Evolutionary conservation across 2,888 invertebrate species (phyloP), one percentile per base, ranked within the genome.

Genomic region (Eupithecia pulchellata): DNA sequence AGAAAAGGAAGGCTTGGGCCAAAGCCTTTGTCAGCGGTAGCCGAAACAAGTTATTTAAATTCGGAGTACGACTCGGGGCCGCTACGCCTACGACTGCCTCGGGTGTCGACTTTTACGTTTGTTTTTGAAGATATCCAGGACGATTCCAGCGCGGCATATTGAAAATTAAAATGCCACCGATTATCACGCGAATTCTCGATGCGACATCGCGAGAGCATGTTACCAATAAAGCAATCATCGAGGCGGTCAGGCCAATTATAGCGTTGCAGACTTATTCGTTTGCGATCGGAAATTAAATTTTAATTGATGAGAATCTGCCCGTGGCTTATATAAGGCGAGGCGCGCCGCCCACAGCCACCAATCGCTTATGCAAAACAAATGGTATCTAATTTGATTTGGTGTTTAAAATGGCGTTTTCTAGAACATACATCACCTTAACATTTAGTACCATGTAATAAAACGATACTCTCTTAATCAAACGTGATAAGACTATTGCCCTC

Each of bases 11-110:
- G 83, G 80, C 78, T 85, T 84, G 81, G 81, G 84, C 86, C 32
- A 20, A 47, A 70, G 90, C 86, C 88, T 89, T 89, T 86, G 91
- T 91, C 89, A 90, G 90, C 72, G 89, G 91, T 85, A 90, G 90
- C 89, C 85, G 82, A 89, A 93, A 92, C 93, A 84, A 89, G 93
- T 92, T 93, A 92, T 93, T 92, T 88, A 92, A 92, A 92, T 92
- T 87, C 83, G 82, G 82, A 79, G 83, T 85, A 86, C 86, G 86
- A 81, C 82, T 83, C 81, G 78, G 81, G 81, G 81, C 83, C 81
- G 83, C 82, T 84, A 85, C 89, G 85, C 86, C 88, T 86, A 86
- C 88, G 82, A 80, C 78, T 75, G 78, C 66, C 64, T 63, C 79
- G 74, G 66, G 71, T 78, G 77, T 78, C 76, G 68, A 74, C 72